These are phyloP conservation scores for Sinocyclocheilus maitianheensis DNA, from an alignment of 2,113 vertebrate genomes.

Conservation along the genomic window DNA sequence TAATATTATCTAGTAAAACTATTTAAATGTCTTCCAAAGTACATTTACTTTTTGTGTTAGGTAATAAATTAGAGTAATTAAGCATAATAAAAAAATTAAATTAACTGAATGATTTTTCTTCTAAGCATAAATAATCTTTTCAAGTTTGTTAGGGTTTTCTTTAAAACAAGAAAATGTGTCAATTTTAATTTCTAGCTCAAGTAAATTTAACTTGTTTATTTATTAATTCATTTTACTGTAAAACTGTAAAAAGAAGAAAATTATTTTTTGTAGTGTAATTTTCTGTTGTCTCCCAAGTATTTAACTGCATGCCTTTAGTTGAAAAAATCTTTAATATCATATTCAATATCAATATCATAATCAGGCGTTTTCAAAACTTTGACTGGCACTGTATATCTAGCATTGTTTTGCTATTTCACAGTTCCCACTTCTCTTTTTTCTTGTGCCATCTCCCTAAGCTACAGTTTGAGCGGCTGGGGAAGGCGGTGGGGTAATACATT, in stretches of 20 bases:
- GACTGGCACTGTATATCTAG: not conserved
- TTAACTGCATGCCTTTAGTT: not conserved
- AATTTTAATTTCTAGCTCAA: not conserved
- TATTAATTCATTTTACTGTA: not conserved
- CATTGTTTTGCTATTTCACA: not conserved
- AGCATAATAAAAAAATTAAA: not conserved
- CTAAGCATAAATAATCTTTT: not conserved
- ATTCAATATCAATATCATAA: not conserved
- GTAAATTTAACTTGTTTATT: not conserved
- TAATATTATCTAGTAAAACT: not conserved
- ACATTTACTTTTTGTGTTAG: not conserved
- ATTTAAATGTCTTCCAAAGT: not conserved
- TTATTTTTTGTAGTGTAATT: not conserved
- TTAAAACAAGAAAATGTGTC: not conserved
- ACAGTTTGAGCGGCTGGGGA: conserved; percentile 64
- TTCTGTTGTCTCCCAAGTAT: not conserved
- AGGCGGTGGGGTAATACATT: conserved; percentile 68
- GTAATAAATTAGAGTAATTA: not conserved
- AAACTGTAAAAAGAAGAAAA: not conserved
- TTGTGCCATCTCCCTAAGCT: not conserved
- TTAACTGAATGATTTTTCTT: not conserved
- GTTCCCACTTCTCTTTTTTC: not conserved
- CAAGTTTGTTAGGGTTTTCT: not conserved
- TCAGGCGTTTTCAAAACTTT: not conserved
- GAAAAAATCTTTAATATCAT: not conserved